These are phyloP conservation scores for Rafetus swinhoei DNA, from an alignment of 2,113 vertebrate species.

Conservation along the genomic window DNA sequence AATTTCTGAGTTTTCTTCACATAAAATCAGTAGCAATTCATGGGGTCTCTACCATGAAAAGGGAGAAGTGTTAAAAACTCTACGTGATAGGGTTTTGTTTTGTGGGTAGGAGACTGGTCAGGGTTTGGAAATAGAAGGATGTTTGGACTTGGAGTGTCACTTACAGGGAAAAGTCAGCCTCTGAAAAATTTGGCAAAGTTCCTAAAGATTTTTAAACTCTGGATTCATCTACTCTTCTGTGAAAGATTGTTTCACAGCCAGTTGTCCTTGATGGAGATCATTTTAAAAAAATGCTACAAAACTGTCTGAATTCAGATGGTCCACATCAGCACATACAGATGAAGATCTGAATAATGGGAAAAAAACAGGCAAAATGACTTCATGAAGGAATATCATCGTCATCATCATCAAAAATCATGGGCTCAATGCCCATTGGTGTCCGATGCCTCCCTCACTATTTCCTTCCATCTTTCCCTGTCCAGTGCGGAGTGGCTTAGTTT, in stretches of 20 bases:
- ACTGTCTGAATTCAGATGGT: background rate
- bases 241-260: background rate
- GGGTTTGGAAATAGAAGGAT: background rate
- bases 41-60: background rate
- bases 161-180: background rate
- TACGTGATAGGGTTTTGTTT: too few species aligned
- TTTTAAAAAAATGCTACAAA: background rate
- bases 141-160: background rate
- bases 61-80: too few species aligned
- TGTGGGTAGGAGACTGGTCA: background rate
- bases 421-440: too few species aligned
- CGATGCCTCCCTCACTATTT: too few species aligned
- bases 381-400: background rate
- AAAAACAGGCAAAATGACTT: background rate
- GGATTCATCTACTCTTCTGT: background rate
- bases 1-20: background rate
- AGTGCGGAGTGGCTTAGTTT: too few species aligned
- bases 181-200: background rate
- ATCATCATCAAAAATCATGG: too few species aligned
- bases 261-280: background rate
- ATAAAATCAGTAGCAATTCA: background rate
- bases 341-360: background rate
- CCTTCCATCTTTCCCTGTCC: too few species aligned
- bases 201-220: background rate
- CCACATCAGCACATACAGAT: background rate